Conservation (phyloP, 2,797 vertebrate species). For the Spheniscus humboldti region DNA sequence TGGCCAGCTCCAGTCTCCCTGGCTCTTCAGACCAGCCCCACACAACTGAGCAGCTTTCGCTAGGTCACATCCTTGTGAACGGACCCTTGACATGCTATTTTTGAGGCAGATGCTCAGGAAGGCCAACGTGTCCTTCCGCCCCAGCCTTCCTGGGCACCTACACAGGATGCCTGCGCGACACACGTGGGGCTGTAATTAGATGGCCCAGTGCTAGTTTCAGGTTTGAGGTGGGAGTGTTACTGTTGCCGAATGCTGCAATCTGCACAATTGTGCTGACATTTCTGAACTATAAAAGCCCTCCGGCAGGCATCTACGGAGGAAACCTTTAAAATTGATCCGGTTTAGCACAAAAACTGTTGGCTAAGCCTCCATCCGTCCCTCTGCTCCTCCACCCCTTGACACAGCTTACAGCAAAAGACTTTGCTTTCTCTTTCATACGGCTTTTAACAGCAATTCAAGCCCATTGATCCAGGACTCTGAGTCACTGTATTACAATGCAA, state of each 20-base stretch:
- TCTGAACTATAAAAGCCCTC: constrained; percentile 50
- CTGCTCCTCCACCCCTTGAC: constrained; percentile 33
- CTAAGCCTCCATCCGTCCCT: neutral
- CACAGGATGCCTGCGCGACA: accelerated
- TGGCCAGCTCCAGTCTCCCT: neutral
- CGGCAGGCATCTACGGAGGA: neutral
- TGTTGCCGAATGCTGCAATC: constrained; percentile 24
- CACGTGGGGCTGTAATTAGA: neutral
- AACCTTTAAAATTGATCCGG: constrained; percentile 67
- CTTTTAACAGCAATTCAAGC: constrained; percentile 55
- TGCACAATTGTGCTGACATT: constrained; percentile 45
- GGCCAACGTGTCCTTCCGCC: neutral
- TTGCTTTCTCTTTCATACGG: constrained; percentile 23
- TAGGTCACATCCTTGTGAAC: neutral
- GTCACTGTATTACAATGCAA: constrained; percentile 32
- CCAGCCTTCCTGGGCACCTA: neutral
- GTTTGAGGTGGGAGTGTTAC: neutral
- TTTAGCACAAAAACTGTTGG: constrained; percentile 49
- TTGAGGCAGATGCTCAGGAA: neutral
- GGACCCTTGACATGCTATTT: accelerated
- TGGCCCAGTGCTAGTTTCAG: neutral
- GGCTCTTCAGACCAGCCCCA: neutral
- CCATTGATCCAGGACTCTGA: constrained; percentile 47
- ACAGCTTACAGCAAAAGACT: constrained; percentile 51
- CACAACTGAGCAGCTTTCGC: accelerated